These are phyloP conservation scores for Girardia tigrina DNA, from an alignment of 2,888 invertebrate species.

Conservation along the genomic window DNA sequence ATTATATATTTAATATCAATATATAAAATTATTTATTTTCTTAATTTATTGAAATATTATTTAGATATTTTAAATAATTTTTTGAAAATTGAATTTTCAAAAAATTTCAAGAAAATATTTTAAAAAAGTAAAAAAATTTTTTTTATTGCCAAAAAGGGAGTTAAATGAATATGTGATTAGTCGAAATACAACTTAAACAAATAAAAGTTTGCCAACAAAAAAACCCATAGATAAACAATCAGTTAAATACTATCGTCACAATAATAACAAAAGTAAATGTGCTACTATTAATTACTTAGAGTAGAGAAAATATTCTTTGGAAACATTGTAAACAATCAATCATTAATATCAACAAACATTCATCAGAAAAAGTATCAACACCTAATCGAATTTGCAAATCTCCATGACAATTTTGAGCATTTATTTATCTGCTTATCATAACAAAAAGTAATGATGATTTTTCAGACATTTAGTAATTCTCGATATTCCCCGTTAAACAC, in stretches of 20 bases:
- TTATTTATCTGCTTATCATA: background rate
- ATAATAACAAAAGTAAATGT: background rate
- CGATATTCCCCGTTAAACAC: background rate
- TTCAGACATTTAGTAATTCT: background rate
- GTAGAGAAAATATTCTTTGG: background rate
- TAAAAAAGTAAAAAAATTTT: no score
- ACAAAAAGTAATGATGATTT: background rate
- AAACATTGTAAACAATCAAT: slow-evolving; percentile 15
- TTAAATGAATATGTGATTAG: no score
- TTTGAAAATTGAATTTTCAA: no score
- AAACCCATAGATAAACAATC: slow-evolving; percentile 12
- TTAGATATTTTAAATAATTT: no score
- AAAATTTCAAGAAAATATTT: no score
- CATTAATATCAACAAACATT: slow-evolving; percentile 23
- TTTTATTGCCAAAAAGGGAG: no score
- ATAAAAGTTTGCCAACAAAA: no score
- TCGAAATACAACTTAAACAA: no score
- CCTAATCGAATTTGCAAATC: background rate
- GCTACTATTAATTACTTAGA: background rate
- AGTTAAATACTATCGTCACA: background rate
- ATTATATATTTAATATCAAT: no score
- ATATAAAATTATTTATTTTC: no score
- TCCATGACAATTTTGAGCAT: slow-evolving; percentile 6
- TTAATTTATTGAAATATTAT: no score
- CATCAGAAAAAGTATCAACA: background rate